phyloP scores from a whole-genome alignment of 2,888 invertebrate species.

The Stenotaenia linearis region DNA sequence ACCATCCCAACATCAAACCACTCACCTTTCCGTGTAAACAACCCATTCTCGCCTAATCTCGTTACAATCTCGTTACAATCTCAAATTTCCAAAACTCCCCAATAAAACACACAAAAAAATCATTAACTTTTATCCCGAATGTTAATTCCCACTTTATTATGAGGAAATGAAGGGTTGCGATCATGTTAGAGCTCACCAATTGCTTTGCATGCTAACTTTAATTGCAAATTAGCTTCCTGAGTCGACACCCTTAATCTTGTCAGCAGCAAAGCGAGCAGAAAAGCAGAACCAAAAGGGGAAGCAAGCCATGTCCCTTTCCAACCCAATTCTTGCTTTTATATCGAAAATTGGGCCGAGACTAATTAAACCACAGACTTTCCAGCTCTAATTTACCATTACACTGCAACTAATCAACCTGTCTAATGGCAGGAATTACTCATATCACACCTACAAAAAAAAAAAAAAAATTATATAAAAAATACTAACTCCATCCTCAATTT shows the following conservation, averaged over 20 bases:
- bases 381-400: neutral
- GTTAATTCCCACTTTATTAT: neutral
- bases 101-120: too few relatives aligned
- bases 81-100: too few relatives aligned
- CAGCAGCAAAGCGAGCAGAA: conserved; percentile 24
- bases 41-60: too few relatives aligned
- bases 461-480: too few relatives aligned
- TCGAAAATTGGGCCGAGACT: neutral
- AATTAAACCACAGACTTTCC: neutral
- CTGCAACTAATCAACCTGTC: neutral
- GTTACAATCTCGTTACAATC: too few relatives aligned
- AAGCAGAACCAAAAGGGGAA: neutral
- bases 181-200: neutral
- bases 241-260: conserved; percentile 26
- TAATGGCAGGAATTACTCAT: neutral
- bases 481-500: neutral
- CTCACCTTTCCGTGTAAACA: too few relatives aligned
- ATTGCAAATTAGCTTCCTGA: conserved; percentile 23
- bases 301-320: neutral
- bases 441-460: too few relatives aligned
- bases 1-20: too few relatives aligned
- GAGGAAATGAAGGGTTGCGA: neutral
- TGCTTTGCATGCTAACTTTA: conserved; percentile 24
- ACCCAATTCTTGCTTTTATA: neutral
- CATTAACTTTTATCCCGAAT: too few relatives aligned